Percentiles rank a stretch among this genome's conserved stretches.
phyloP scores from a whole-genome alignment of 2,888 invertebrate genomes.

The Frankliniella intonsa region DNA sequence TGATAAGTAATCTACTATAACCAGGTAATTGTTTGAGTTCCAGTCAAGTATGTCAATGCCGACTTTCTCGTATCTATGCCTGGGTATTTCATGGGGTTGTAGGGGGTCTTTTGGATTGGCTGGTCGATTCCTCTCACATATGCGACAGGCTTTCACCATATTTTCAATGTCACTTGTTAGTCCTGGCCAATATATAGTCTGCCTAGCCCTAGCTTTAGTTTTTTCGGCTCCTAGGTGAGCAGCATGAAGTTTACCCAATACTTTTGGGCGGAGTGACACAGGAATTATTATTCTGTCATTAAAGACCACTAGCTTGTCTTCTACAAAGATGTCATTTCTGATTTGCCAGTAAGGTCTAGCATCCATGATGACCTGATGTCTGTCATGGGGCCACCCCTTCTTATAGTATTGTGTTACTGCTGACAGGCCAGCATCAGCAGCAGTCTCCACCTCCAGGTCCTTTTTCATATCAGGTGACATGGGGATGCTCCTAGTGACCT shows the following conservation, averaged over 20 bases:
- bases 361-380: slow-evolving; percentile 26
- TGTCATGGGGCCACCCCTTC: slow-evolving; percentile 31
- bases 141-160: slow-evolving; percentile 33
- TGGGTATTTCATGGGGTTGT: slow-evolving; percentile 32
- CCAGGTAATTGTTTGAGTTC: slow-evolving; percentile 33
- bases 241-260: slow-evolving; percentile 35
- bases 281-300: slow-evolving; percentile 33
- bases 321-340: slow-evolving; percentile 29
- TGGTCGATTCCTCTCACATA: slow-evolving; percentile 31
- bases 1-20: slow-evolving; percentile 35
- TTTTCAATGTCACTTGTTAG: slow-evolving; percentile 33
- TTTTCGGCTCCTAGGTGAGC: slow-evolving; percentile 34
- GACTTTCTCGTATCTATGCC: slow-evolving; percentile 33
- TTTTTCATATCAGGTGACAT: no score
- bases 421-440: slow-evolving; percentile 20
- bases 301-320: slow-evolving; percentile 32
- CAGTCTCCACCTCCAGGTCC: neutral
- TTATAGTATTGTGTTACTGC: neutral
- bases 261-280: slow-evolving; percentile 29
- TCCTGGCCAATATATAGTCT: slow-evolving; percentile 35
- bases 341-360: slow-evolving; percentile 31
- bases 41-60: slow-evolving; percentile 32
- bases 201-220: slow-evolving; percentile 32
- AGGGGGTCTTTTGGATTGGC: slow-evolving; percentile 35
- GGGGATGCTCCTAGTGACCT: slow-evolving; percentile 29